phyloP scores from a whole-genome alignment of 2,113 vertebrate genomes.

The Hemibagrus wyckioides region DNA sequence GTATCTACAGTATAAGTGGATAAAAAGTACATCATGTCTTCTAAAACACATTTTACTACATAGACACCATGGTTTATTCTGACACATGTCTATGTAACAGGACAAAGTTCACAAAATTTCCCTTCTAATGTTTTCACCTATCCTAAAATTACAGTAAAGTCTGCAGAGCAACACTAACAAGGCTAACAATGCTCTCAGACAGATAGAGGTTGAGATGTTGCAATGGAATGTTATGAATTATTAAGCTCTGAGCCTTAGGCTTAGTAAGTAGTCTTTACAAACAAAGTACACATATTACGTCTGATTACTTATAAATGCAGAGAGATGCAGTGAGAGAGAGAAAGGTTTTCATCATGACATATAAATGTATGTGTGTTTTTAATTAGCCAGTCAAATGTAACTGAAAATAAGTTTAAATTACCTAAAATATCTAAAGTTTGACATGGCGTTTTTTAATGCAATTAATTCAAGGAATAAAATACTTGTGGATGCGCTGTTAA shows the following conservation, averaged over 20 bases:
- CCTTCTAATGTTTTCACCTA: background rate
- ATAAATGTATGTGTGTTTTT: background rate
- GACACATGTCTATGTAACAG: background rate
- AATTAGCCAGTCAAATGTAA: background rate
- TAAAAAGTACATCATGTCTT: background rate
- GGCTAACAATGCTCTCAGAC: background rate
- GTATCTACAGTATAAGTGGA: background rate
- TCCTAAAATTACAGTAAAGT: background rate
- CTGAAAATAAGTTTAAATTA: too few species aligned
- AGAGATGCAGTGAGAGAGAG: background rate
- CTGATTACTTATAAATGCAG: slow-evolving; percentile 7
- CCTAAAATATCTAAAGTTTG: too few species aligned
- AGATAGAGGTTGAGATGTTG: slow-evolving; percentile 2
- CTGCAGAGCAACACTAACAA: background rate
- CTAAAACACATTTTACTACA: background rate
- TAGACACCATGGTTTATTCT: background rate
- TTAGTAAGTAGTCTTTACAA: background rate
- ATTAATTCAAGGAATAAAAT: too few species aligned
- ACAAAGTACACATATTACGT: slow-evolving; percentile 10
- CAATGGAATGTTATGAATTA: slow-evolving; percentile 15
- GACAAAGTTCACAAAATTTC: background rate
- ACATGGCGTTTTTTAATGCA: too few species aligned
- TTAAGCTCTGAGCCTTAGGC: background rate
- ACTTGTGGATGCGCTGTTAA: too few species aligned
- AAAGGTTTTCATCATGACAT: background rate